Evolutionary conservation across 2,888 invertebrate species (phyloP).

Genomic region (Apamea epomidion): DNA sequence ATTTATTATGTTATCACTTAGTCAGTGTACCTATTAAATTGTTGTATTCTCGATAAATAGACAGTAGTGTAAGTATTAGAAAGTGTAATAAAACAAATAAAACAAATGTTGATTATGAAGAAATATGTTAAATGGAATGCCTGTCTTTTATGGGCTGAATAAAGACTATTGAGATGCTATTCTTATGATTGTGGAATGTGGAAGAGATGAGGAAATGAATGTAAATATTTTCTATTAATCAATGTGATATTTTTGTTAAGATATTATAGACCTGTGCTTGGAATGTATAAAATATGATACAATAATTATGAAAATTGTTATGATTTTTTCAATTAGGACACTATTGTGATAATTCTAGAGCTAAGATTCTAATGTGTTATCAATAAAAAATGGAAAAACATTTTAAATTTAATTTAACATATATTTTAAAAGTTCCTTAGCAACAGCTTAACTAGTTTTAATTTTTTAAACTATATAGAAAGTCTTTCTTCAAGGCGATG

Average conservation of each 20-base stretch:
- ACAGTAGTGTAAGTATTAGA: conserved; percentile 17
- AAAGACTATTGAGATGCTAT: conserved; percentile 12
- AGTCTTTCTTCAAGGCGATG: conserved; percentile 18
- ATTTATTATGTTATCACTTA: conserved; percentile 24
- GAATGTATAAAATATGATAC: conserved; percentile 48
- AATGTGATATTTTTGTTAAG: conserved; percentile 71
- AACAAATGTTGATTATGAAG: conserved; percentile 5
- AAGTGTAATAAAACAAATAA: conserved; percentile 9
- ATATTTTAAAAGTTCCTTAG: conserved; percentile 18
- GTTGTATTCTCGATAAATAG: conserved; percentile 20
- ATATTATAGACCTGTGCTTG: conserved; percentile 39
- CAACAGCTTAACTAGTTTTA: neutral
- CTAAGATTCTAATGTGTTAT: conserved; percentile 58
- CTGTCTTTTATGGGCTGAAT: neutral
- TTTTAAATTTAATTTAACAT: conserved; percentile 20
- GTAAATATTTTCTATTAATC: conserved; percentile 51
- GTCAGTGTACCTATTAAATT: conserved; percentile 10
- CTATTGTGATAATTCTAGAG: conserved; percentile 60
- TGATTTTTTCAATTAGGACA: conserved; percentile 45
- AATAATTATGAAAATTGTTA: conserved; percentile 52
- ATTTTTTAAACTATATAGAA: neutral
- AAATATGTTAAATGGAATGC: neutral
- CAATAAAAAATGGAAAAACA: conserved; percentile 42
- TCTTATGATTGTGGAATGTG: conserved; percentile 23
- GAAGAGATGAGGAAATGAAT: neutral